phyloP scores from a whole-genome alignment of 2,888 invertebrate species.

The Cenopis cana region DNA sequence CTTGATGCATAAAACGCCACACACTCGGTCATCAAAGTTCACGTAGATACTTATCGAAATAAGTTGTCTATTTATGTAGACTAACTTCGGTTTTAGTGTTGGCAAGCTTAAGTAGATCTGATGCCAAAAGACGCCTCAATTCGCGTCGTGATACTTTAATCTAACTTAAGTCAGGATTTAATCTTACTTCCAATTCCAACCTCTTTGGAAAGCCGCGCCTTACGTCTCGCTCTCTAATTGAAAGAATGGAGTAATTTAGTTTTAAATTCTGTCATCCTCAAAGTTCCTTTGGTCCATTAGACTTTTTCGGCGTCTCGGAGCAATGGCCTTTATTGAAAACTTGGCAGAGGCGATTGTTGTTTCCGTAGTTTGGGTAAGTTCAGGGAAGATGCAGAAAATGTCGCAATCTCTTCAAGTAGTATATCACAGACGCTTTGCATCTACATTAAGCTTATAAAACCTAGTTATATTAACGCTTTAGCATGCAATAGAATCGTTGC shows the following conservation, averaged over 20 bases:
- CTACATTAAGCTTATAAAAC: background rate
- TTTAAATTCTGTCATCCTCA: slow-evolving; percentile 26
- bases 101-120: slow-evolving; percentile 10
- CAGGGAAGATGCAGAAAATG: background rate
- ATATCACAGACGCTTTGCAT: background rate
- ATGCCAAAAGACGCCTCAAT: slow-evolving; percentile 21
- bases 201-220: background rate
- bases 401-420: background rate
- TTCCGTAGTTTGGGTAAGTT: background rate
- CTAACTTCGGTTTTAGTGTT: slow-evolving; percentile 18
- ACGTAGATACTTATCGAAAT: background rate
- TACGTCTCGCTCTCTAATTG: slow-evolving; percentile 16
- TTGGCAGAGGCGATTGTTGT: slow-evolving; percentile 18
- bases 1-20: background rate
- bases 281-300: slow-evolving; percentile 24
- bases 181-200: slow-evolving; percentile 12
- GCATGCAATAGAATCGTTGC: background rate
- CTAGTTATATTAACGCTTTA: background rate
- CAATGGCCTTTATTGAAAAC: slow-evolving; percentile 22
- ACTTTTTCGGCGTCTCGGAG: slow-evolving; percentile 8
- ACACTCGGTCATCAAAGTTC: background rate
- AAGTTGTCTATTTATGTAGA: background rate
- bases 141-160: slow-evolving; percentile 15
- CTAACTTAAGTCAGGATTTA: slow-evolving; percentile 15
- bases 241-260: slow-evolving; percentile 34